Percentiles rank a stretch among this genome's conserved stretches.
Conservation (phyloP, 2,797 vertebrate species). For the Spinus olivaceus region DNA sequence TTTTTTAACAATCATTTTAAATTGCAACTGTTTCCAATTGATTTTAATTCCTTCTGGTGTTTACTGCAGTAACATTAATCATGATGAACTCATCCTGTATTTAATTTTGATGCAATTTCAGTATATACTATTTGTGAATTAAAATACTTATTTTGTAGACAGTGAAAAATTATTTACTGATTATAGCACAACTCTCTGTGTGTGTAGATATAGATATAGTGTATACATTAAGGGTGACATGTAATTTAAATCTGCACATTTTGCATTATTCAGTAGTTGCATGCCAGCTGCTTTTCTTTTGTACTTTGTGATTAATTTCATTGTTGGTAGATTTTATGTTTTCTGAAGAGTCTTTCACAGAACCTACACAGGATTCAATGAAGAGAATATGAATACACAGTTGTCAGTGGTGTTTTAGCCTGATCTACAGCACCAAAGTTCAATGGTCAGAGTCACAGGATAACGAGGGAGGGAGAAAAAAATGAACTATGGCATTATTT, state of each 20-base stretch:
- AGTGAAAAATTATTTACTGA: slow-evolving; percentile 68
- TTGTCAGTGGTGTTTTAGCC: slow-evolving; percentile 48
- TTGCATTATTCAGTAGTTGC: slow-evolving; percentile 70
- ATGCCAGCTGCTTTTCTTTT: slow-evolving; percentile 73
- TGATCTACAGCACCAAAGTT: slow-evolving; percentile 56
- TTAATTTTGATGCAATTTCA: slow-evolving; percentile 55
- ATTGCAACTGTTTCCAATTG: background rate
- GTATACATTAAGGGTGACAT: slow-evolving; percentile 61
- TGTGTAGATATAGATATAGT: slow-evolving; percentile 51
- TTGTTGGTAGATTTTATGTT: slow-evolving; percentile 74
- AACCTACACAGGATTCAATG: slow-evolving; percentile 53
- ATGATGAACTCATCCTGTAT: slow-evolving; percentile 43
- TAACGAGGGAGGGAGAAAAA: slow-evolving; percentile 36
- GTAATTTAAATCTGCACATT: slow-evolving; percentile 70
- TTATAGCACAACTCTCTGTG: slow-evolving; percentile 28
- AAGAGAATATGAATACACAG: slow-evolving; percentile 51
- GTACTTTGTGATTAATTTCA: slow-evolving; percentile 74
- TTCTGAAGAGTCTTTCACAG: slow-evolving; percentile 67
- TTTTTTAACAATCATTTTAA: background rate
- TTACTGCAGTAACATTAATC: slow-evolving; percentile 29
- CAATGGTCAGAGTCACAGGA: slow-evolving; percentile 40
- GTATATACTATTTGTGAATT: slow-evolving; percentile 50
- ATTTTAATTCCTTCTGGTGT: slow-evolving; percentile 21
- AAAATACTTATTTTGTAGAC: slow-evolving; percentile 65
- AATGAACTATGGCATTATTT: slow-evolving; percentile 33